These are phyloP conservation scores for Lepus americanus DNA, from an alignment of 2,113 vertebrate species.

Conservation along the genomic window DNA sequence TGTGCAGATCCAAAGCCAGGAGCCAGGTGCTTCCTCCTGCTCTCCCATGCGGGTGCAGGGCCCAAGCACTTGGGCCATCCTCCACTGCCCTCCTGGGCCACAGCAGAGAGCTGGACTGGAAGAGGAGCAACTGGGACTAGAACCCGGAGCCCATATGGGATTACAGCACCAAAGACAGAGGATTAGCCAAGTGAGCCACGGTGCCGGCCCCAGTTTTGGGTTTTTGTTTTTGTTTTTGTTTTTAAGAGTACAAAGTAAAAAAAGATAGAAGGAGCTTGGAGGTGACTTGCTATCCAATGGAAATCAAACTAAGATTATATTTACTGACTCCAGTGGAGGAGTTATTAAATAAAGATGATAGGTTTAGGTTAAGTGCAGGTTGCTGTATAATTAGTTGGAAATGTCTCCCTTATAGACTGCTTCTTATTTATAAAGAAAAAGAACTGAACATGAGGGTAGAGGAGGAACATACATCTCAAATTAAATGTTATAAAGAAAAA, in stretches of 20 bases:
- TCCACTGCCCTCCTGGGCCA: no score
- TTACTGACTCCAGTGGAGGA: background rate
- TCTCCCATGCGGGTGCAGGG: no score
- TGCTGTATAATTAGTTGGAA: background rate
- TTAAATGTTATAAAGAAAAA: conserved; percentile 47
- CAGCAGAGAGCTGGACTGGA: no score
- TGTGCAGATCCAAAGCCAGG: no score
- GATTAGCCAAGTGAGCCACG: no score
- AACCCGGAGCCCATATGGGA: no score
- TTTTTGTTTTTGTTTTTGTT: background rate
- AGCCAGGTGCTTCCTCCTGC: no score
- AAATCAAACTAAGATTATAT: conserved; percentile 30
- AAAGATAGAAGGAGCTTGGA: background rate
- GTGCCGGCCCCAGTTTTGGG: no score
- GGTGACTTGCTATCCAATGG: background rate
- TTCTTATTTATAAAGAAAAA: conserved; percentile 42
- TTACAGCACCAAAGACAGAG: no score
- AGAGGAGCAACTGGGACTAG: no score
- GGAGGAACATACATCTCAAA: background rate
- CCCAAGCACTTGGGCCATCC: no score
- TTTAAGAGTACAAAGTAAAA: background rate
- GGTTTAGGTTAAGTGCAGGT: background rate
- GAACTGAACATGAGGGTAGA: background rate
- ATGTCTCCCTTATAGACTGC: background rate
- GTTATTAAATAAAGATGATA: background rate